Evolutionary conservation across 1,140 invertebrate genomes (phyloP).

Genomic region (Ruditapes philippinarum): DNA sequence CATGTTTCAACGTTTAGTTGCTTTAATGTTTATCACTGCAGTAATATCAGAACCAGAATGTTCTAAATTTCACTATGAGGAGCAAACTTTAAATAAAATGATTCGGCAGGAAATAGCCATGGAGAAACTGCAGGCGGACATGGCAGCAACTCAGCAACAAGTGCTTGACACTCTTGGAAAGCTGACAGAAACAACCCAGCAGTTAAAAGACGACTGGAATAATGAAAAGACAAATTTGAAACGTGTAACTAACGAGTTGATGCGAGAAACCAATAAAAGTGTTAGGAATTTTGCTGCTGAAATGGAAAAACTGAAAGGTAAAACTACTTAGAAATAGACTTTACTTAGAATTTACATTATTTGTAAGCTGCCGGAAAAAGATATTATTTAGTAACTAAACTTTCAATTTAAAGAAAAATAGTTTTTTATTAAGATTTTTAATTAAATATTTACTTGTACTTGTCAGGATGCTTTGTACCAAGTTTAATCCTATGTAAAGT

Average conservation of each 20-base stretch:
- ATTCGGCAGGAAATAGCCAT: neutral
- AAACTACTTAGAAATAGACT: too few species aligned
- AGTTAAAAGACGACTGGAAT: neutral
- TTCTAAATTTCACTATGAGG: neutral
- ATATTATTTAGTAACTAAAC: too few species aligned
- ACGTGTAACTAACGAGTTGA: neutral
- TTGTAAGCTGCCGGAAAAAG: too few species aligned
- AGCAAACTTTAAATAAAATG: neutral
- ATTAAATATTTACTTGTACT: too few species aligned
- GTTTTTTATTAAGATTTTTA: too few species aligned
- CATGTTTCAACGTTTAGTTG: too few species aligned
- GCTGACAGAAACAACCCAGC: neutral
- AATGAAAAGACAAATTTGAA: neutral
- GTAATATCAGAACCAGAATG: neutral
- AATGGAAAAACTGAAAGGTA: neutral
- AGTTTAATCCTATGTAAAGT: too few species aligned
- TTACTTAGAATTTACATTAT: too few species aligned
- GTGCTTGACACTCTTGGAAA: neutral
- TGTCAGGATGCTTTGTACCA: too few species aligned
- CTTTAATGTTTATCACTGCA: too few species aligned
- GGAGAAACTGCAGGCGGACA: neutral
- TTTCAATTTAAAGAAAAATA: too few species aligned
- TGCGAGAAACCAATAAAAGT: neutral
- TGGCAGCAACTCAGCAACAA: neutral
- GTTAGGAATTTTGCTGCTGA: neutral